These are phyloP conservation scores for Cydia pomonella DNA, from an alignment of 1,140 invertebrate species.

Conservation along the genomic window DNA sequence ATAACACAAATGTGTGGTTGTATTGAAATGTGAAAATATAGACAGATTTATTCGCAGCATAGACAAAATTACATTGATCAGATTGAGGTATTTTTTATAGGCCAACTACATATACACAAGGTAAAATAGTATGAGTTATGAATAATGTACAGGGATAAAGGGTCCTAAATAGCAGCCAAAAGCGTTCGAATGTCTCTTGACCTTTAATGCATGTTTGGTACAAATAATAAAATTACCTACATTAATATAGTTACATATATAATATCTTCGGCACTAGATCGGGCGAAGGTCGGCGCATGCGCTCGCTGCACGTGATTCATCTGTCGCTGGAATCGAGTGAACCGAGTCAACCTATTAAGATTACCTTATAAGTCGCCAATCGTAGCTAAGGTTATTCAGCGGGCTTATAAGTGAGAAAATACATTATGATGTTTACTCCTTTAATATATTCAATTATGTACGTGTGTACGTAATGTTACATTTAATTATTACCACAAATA, in stretches of 20 bases:
- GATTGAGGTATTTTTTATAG: no score
- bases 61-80: no score
- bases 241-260: not conserved
- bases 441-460: no score
- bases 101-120: no score
- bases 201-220: not conserved
- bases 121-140: no score
- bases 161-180: not conserved
- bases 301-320: slow-evolving; percentile 2
- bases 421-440: not conserved
- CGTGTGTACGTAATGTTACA: no score
- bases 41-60: no score
- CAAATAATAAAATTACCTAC: not conserved
- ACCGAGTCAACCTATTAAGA: slow-evolving; percentile 12
- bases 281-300: slow-evolving; percentile 6
- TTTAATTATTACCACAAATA: no score
- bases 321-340: slow-evolving; percentile 5
- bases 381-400: not conserved
- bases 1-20: no score
- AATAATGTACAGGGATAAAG: not conserved
- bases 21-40: no score
- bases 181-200: not conserved
- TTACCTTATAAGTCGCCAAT: slow-evolving; percentile 1
- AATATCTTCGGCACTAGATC: not conserved
- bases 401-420: not conserved